Percentiles rank a stretch among this genome's conserved stretches.
These are phyloP conservation scores for Stigmatopora nigra DNA, from an alignment of 2,113 vertebrate genomes.

Conservation along the genomic window DNA sequence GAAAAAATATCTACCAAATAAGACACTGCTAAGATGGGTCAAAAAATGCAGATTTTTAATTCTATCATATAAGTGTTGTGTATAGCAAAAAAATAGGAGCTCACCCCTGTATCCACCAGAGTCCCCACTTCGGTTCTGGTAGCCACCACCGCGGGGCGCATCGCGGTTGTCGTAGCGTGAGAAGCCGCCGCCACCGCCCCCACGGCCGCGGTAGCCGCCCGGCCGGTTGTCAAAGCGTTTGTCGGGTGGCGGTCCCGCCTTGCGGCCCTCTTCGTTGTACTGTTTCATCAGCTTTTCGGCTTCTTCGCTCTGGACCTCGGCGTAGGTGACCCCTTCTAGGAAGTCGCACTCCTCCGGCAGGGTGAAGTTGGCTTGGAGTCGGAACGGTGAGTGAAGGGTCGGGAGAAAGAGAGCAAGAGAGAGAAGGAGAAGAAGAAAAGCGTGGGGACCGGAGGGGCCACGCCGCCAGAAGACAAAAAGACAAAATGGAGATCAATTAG, in stretches of 20 bases:
- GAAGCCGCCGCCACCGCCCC: constrained; percentile 72
- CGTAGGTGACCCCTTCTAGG: constrained; percentile 76
- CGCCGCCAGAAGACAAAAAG: constrained; percentile 68
- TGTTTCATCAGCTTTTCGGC: constrained; percentile 78
- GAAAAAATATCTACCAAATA: too few species aligned
- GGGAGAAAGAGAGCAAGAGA: constrained; percentile 30
- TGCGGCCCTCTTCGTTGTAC: constrained; percentile 86
- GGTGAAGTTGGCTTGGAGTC: constrained; percentile 78
- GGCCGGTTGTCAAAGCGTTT: constrained; percentile 84
- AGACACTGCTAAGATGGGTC: too few species aligned
- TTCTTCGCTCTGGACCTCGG: constrained; percentile 78
- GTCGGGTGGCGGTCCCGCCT: constrained; percentile 80
- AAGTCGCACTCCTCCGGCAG: constrained; percentile 82
- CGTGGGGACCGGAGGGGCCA: constrained; percentile 64
- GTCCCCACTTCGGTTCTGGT: constrained; percentile 70
- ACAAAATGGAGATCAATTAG: constrained; percentile 43
- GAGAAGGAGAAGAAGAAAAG: constrained; percentile 31
- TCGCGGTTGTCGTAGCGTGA: constrained; percentile 82
- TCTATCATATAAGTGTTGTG: too few species aligned
- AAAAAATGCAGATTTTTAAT: too few species aligned
- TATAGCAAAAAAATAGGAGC: constrained; percentile 17
- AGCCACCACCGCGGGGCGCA: constrained; percentile 62
- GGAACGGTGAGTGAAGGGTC: constrained; percentile 37
- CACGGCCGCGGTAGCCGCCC: constrained; percentile 70
- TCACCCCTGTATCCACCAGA: constrained; percentile 58